Evolutionary conservation across 2,113 vertebrate genomes (phyloP).

Genomic region (Aepyceros melampus): DNA sequence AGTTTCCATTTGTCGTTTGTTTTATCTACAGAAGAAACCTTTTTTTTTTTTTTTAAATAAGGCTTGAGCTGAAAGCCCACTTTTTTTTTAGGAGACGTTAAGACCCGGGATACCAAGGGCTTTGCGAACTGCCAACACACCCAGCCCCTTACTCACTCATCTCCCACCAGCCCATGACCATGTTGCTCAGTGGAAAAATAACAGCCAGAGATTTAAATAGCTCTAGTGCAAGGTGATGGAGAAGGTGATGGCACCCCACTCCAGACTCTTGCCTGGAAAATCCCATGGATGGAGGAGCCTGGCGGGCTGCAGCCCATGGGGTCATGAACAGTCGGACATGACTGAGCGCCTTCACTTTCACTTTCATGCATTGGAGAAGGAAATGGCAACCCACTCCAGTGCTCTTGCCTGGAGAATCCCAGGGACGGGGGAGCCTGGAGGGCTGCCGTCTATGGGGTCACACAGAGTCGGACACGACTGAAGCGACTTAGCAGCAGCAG

Average conservation of each 20-base stretch:
- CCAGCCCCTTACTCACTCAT: not conserved
- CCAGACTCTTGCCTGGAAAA: too few species aligned
- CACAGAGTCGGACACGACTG: too few species aligned
- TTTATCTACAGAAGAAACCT: constrained; percentile 62
- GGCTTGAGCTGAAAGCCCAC: constrained; percentile 65
- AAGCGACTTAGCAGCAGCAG: not conserved
- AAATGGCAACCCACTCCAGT: too few species aligned
- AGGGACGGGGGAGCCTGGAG: too few species aligned
- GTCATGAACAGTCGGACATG: fast-evolving
- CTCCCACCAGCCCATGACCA: not conserved
- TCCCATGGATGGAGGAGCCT: too few species aligned
- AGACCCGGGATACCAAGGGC: constrained; percentile 56
- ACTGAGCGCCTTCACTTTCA: too few species aligned
- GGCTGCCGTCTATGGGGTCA: too few species aligned
- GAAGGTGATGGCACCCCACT: too few species aligned
- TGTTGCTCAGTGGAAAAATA: not conserved
- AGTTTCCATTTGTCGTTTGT: constrained; percentile 78
- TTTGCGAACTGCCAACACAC: constrained; percentile 67
- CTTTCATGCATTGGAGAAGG: too few species aligned
- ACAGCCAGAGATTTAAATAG: not conserved
- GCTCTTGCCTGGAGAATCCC: too few species aligned
- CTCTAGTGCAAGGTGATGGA: not conserved
- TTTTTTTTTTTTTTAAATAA: constrained; percentile 54
- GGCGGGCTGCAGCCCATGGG: too few species aligned
- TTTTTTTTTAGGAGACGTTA: constrained; percentile 74